Base-by-base conservation (phyloP, 1,140 invertebrate genomes). In the Drosophila arawakana region DNA sequence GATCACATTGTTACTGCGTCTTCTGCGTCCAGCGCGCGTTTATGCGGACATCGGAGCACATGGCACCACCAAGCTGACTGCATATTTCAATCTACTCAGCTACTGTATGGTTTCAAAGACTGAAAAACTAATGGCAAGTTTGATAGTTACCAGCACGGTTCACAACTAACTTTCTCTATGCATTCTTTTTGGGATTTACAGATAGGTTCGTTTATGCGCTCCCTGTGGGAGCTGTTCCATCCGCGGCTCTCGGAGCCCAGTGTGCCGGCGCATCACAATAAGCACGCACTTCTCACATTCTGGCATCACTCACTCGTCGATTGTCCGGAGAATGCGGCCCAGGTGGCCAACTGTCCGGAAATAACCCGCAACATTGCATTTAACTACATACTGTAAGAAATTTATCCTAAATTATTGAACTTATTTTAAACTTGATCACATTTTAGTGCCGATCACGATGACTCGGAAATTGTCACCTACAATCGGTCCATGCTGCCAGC, bases 221-320 rank as follows among this genome's bases (percentile, higher is more conserved):
- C 98, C 86, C 92, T 99, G 41, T 99, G 97, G 97, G 96, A 98
- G 73, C 93, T 99, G 54, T 98, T 98, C 93, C 97, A 98, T 93
- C 97, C 97, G 15, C 97, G 97, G 78, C 94, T 99, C 52, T 97
- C 97, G n/a, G 98, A 99, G 93, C 98, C 98, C 2, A 97, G 97
- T 61, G 97, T 98, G 84, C 96, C 97, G 35, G 97, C 98, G 54
- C 97, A 98, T 93, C 97, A 98, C 79, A 99, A 99, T 91, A 99
- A 99, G 93, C 97, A 98, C 93, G 97, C 97, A 4, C 93, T 99
- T 57, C 93, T 99, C 30, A 94, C 97, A 41, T 98, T 98, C 93
- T 98, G 97, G 97, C 97, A 98, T 93, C 96, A 97, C 65, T 97
- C 97, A 8, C 97, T 97, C 82, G 94, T 96, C 3, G 97, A 98